Percentiles rank a stretch among this genome's conserved stretches.
Evolutionary conservation across 2,888 invertebrate species (phyloP).

Genomic region (Mythimna ferrago): DNA sequence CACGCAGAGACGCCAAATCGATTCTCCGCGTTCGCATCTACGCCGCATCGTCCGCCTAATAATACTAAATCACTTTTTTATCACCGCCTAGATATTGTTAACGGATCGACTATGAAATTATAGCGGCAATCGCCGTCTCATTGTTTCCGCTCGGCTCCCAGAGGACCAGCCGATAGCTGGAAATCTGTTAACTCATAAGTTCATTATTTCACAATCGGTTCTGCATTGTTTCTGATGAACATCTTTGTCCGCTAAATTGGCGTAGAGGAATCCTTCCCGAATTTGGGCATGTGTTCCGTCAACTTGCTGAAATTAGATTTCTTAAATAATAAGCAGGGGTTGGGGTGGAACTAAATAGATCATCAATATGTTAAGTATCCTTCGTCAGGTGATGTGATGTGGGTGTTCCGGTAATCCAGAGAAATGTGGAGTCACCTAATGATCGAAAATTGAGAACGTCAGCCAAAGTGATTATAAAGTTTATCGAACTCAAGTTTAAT

Average conservation of each 20-base stretch:
- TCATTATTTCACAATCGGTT: conserved; percentile 83
- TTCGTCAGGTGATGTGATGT: conserved; percentile 63
- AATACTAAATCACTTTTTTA: conserved; percentile 87
- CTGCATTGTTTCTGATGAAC: conserved; percentile 87
- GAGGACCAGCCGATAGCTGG: conserved; percentile 73
- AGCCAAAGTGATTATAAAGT: conserved; percentile 69
- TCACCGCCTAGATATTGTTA: conserved; percentile 82
- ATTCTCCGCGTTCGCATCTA: conserved; percentile 86
- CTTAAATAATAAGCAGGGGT: conserved; percentile 73
- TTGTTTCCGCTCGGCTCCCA: conserved; percentile 83
- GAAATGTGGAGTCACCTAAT: conserved; percentile 66
- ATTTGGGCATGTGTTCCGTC: conserved; percentile 75
- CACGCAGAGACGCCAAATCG: conserved; percentile 87
- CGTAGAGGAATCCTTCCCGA: conserved; percentile 74
- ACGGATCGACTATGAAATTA: conserved; percentile 88
- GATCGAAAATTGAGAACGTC: conserved; percentile 71
- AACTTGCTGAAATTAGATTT: conserved; percentile 83
- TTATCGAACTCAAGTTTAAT: conserved; percentile 79
- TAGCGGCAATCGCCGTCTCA: conserved; percentile 78
- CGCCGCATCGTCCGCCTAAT: conserved; percentile 80
- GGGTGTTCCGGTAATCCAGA: conserved; percentile 65
- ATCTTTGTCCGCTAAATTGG: conserved; percentile 87
- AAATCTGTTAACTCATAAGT: conserved; percentile 84
- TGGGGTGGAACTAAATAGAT: conserved; percentile 77
- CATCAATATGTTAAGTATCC: conserved; percentile 74